These are phyloP conservation scores for Scaptomyza reducta DNA, from an alignment of 2,888 invertebrate genomes.

Conservation along the genomic window DNA sequence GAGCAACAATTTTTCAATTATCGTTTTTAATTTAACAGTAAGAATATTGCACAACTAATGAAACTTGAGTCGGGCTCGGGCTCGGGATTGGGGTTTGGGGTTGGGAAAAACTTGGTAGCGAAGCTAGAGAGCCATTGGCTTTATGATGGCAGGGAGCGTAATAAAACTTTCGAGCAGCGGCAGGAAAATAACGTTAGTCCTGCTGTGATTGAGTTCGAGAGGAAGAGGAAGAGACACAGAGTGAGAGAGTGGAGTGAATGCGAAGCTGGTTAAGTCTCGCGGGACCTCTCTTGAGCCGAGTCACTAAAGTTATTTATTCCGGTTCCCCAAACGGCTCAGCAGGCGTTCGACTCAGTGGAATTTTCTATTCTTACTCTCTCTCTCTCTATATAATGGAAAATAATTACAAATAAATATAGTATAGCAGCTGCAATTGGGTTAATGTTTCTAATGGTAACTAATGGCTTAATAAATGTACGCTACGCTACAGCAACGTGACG, in stretches of 20 bases:
- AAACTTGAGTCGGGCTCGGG: slow-evolving; percentile 62
- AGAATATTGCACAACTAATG: slow-evolving; percentile 78
- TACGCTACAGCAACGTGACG: neutral
- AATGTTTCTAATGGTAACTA: slow-evolving; percentile 65
- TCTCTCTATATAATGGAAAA: slow-evolving; percentile 72
- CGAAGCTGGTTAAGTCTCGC: slow-evolving; percentile 70
- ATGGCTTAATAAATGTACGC: slow-evolving; percentile 44
- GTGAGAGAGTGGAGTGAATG: neutral
- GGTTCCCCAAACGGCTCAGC: slow-evolving; percentile 39
- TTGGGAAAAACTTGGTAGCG: slow-evolving; percentile 6
- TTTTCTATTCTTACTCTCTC: slow-evolving; percentile 12
- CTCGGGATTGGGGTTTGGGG: neutral
- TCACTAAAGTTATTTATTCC: slow-evolving; percentile 58
- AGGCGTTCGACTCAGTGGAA: slow-evolving; percentile 41
- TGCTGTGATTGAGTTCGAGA: slow-evolving; percentile 71
- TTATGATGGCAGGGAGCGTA: slow-evolving; percentile 41
- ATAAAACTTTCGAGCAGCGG: slow-evolving; percentile 67
- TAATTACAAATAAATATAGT: slow-evolving; percentile 70
- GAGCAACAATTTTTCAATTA: slow-evolving; percentile 73
- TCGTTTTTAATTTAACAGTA: slow-evolving; percentile 78
- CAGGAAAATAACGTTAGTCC: slow-evolving; percentile 66
- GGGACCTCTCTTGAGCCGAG: slow-evolving; percentile 39
- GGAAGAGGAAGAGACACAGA: neutral
- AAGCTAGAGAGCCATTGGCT: slow-evolving; percentile 23
- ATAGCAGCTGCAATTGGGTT: slow-evolving; percentile 42